These are phyloP conservation scores for Emydocephalus ijimae DNA, from an alignment of 2,113 vertebrate genomes.

Conservation along the genomic window DNA sequence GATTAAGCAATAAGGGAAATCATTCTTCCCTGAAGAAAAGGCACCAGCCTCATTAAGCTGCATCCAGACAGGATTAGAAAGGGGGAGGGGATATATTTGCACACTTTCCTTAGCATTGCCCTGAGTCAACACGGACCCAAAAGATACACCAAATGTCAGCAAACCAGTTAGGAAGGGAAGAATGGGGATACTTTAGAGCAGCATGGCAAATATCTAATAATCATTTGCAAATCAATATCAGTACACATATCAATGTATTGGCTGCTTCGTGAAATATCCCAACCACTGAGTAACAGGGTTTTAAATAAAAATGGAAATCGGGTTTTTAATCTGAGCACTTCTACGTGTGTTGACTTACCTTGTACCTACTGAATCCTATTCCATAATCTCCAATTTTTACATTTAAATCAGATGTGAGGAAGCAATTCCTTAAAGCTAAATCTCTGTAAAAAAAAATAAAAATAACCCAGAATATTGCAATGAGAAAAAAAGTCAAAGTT, in stretches of 20 bases:
- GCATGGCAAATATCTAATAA: neutral
- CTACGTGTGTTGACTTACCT: constrained; percentile 72
- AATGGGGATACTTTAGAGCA: neutral
- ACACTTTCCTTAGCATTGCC: neutral
- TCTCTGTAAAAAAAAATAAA: constrained; percentile 73
- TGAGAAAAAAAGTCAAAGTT: neutral
- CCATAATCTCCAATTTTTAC: constrained; percentile 97
- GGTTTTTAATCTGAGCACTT: neutral
- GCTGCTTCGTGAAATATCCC: neutral
- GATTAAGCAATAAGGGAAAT: neutral
- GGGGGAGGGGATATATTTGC: too few species aligned
- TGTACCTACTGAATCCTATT: constrained; percentile 88
- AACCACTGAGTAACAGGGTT: neutral
- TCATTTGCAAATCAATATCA: neutral
- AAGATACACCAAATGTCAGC: neutral
- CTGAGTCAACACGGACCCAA: neutral
- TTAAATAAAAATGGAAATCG: neutral
- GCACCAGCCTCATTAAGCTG: neutral
- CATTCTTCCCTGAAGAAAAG: neutral
- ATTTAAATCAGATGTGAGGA: constrained; percentile 90
- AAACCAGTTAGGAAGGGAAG: neutral
- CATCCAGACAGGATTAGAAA: neutral
- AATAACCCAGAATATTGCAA: neutral
- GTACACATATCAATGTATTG: neutral
- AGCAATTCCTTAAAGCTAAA: constrained; percentile 93